A percentile compares a stretch with the other conserved stretches of the same genome.
These are phyloP conservation scores for Hemitrygon akajei DNA, from an alignment of 2,797 vertebrate species.

Conservation along the genomic window DNA sequence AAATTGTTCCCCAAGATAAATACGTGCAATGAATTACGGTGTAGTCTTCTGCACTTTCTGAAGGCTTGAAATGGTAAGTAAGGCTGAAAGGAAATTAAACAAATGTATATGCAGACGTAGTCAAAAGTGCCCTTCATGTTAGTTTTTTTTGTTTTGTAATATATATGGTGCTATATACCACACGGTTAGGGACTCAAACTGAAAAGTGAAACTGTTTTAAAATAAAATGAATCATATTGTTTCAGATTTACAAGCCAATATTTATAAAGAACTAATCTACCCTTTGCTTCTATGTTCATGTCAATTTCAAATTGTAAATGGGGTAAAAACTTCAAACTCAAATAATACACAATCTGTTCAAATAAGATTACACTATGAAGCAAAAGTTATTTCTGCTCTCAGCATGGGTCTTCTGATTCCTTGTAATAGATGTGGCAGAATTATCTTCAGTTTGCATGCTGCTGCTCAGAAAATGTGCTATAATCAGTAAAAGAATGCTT, in stretches of 20 bases:
- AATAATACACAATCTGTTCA: neutral
- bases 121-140: neutral
- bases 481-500: neutral
- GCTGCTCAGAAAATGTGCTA: neutral
- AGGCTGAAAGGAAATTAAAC: neutral
- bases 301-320: slow-evolving; percentile 13
- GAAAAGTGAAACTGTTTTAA: neutral
- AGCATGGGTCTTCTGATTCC: neutral
- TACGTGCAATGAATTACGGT: neutral
- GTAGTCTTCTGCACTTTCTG: neutral
- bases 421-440: neutral
- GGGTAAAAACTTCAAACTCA: neutral
- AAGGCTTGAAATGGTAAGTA: neutral
- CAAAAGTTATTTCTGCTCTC: neutral
- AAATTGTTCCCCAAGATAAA: too few species aligned
- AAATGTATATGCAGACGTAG: neutral
- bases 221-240: neutral
- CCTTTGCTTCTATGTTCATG: neutral
- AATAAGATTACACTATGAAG: neutral
- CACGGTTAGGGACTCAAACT: neutral
- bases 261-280: neutral
- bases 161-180: neutral
- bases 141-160: neutral
- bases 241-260: neutral
- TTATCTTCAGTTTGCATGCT: slow-evolving; percentile 25